These are phyloP conservation scores for Pachydiplax longipennis DNA, from an alignment of 2,888 invertebrate species.

Conservation along the genomic window DNA sequence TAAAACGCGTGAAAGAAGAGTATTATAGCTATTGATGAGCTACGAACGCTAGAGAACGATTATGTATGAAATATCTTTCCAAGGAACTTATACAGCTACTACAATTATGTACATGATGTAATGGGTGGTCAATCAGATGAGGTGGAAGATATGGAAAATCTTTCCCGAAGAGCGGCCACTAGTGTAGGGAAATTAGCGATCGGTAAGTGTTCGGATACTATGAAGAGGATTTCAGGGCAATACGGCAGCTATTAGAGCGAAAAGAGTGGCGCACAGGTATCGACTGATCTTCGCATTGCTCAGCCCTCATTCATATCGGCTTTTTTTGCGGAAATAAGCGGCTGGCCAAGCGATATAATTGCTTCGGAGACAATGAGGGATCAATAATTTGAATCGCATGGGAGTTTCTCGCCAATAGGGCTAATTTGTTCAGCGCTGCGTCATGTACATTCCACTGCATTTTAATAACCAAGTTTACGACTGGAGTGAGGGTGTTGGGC, in stretches of 20 bases:
- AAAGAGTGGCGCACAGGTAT: background rate
- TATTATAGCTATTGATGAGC: no score
- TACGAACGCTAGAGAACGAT: no score
- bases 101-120: no score
- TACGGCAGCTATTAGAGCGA: background rate
- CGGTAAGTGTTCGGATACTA: no score
- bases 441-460: background rate
- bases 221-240: no score
- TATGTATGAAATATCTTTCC: no score
- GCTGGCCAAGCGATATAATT: background rate
- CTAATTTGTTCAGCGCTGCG: background rate
- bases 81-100: no score
- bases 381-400: background rate
- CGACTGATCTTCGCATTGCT: background rate
- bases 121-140: no score
- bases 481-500: background rate
- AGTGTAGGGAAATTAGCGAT: no score
- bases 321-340: background rate
- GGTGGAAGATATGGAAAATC: no score
- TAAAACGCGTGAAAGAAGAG: no score
- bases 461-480: background rate
- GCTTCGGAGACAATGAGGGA: background rate
- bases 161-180: no score
- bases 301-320: background rate
- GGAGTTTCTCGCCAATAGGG: background rate